Percentiles rank a stretch among this genome's conserved stretches.
Conservation (phyloP, 2,888 invertebrate species). For the Rhyacophila evoluta region DNA sequence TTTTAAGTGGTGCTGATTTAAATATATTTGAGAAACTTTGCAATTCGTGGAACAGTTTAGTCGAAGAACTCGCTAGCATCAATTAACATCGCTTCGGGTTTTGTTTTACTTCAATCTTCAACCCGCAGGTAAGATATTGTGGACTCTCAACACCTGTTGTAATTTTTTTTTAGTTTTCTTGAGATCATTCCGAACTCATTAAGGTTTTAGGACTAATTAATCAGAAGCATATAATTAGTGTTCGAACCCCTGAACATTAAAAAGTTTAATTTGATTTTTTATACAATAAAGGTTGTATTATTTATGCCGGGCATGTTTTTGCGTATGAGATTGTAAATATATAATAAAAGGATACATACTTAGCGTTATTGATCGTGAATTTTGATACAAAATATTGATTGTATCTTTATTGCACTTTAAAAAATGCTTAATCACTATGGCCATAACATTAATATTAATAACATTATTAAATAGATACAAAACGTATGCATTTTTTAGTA, state of each 20-base stretch:
- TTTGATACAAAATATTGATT: not conserved
- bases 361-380: not conserved
- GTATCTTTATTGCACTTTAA: not conserved
- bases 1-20: too few species aligned
- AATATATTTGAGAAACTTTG: not conserved
- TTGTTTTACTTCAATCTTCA: slow-evolving; percentile 16
- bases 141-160: slow-evolving; percentile 8
- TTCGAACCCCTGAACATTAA: not conserved
- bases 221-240: not conserved
- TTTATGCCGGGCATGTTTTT: not conserved
- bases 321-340: not conserved
- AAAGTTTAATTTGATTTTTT: not conserved
- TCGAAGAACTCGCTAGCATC: not conserved
- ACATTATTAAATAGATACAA: too few species aligned
- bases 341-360: not conserved
- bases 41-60: not conserved
- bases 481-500: too few species aligned
- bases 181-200: slow-evolving; percentile 14
- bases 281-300: not conserved
- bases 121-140: slow-evolving; percentile 4
- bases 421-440: too few species aligned
- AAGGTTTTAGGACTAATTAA: slow-evolving; percentile 12
- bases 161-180: not conserved
- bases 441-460: too few species aligned
- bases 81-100: slow-evolving; percentile 6